These are phyloP conservation scores for Discoglossus pictus DNA, from an alignment of 2,797 vertebrate genomes.

Conservation along the genomic window DNA sequence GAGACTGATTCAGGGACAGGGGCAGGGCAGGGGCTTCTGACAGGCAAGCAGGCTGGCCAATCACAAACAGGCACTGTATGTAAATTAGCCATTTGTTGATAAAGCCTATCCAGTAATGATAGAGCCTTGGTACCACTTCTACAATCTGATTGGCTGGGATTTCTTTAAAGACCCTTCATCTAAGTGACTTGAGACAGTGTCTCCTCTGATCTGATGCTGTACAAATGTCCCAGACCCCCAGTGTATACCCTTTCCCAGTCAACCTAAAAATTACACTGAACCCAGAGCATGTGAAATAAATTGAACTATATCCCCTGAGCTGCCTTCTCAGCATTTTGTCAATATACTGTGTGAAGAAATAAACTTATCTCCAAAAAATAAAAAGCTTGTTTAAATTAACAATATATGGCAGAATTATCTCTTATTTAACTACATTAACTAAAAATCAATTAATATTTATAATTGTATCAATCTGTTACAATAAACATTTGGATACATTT, in stretches of 20 bases:
- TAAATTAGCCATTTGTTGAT: conserved; percentile 58
- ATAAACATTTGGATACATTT: too few relatives aligned
- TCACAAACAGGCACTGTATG: background rate
- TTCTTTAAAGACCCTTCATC: conserved; percentile 36
- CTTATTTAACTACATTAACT: too few relatives aligned
- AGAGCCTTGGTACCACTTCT: conserved; percentile 47
- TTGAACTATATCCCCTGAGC: background rate
- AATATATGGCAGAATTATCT: too few relatives aligned
- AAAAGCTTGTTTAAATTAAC: too few relatives aligned
- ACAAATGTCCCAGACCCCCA: background rate
- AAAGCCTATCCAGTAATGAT: conserved; percentile 61
- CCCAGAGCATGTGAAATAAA: background rate
- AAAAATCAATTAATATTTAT: too few relatives aligned
- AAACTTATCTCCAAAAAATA: background rate
- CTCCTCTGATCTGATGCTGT: too few relatives aligned
- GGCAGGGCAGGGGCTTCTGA: conserved; percentile 44
- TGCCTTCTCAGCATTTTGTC: background rate
- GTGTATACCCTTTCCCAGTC: background rate
- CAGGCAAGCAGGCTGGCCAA: conserved; percentile 62
- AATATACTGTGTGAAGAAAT: background rate
- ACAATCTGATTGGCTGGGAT: conserved; percentile 55
- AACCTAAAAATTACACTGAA: conserved; percentile 1
- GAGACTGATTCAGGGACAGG: conserved; percentile 52
- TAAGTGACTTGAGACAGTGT: background rate
- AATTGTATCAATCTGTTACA: too few relatives aligned